Evolutionary conservation across 2,113 vertebrate genomes (phyloP), one percentile per base, ranked within the genome.

Genomic region (Propithecus coquereli): DNA sequence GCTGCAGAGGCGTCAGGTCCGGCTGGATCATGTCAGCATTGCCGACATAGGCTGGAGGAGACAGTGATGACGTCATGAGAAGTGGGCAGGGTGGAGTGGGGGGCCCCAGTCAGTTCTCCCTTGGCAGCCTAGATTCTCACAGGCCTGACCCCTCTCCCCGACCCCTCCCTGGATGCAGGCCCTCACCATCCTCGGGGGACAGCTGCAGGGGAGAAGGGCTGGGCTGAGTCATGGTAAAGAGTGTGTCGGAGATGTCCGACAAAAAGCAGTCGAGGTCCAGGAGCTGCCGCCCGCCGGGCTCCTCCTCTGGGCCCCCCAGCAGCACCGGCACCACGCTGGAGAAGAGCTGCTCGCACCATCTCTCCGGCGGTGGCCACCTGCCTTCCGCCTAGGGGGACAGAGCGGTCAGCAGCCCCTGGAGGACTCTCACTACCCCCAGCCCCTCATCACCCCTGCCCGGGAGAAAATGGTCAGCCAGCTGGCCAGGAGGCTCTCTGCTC

Each of bases 21-120:
- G 99, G 99, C 97, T 99, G 99, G 98, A 99, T 99, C 98, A 99
- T 99, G 86, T 99, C 99, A 82, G 99, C 99, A 34, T 99, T 99
- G 97, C 98, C 99, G 0, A 98, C 98, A 80, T 99, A 99, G 0
- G 97, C 99, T 99, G 98, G 82, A 88, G 65, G 63, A n/a, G 25
- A 82, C 47, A 86, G 59, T 1, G 52, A 50, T 12, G 59, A 40
- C 6, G 1, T 96, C 74, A 91, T 90, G 32, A 50, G 52, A 0
- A 0, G 50, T 16, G 66, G 22, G 63, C 32, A 18, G 90, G 83
- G 27, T 54, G 14, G 45, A 27, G 8, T 18, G 70, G 61, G 25
- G 20, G 23, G 34, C 57, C 50, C 81, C 65, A 22, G 13, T 17
- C 79, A 74, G 16, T 18, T 70, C 50, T 45, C 27, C 25, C 85